Evolutionary conservation across 2,797 vertebrate species (phyloP).

Genomic region (Alectoris magna): DNA sequence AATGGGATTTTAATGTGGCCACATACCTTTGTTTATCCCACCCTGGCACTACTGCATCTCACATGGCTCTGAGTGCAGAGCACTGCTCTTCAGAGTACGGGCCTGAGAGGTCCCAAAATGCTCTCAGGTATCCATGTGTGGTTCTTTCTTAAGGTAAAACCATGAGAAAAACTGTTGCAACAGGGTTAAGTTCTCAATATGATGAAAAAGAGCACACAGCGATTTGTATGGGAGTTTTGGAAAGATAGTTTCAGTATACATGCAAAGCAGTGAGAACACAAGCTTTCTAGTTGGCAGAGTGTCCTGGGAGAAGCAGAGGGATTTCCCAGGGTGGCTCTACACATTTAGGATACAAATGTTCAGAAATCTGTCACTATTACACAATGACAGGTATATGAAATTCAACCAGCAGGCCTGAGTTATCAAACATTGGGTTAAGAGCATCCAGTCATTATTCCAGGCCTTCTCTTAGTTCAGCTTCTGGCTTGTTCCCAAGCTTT

Average conservation of each 20-base stretch:
- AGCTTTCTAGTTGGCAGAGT: background rate
- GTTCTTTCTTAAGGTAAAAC: background rate
- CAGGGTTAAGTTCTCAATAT: background rate
- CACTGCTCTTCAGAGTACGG: background rate
- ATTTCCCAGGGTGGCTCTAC: background rate
- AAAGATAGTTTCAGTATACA: background rate
- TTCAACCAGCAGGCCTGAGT: background rate
- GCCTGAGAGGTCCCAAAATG: background rate
- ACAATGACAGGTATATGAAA: accelerated
- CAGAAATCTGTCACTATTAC: background rate
- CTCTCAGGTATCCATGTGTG: background rate
- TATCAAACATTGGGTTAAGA: background rate
- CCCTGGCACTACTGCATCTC: background rate
- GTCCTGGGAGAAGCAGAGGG: background rate
- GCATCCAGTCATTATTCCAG: background rate
- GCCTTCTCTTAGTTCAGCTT: background rate
- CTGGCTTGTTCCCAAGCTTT: background rate
- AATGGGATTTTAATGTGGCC: background rate
- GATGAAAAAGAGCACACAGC: background rate
- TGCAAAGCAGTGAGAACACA: background rate
- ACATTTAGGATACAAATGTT: accelerated
- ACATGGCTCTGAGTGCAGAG: background rate
- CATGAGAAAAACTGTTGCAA: background rate
- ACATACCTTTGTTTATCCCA: background rate
- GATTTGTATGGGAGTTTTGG: background rate